Evolutionary conservation across 2,797 vertebrate species (phyloP).

Genomic region (Hyperoplus lanceolatus): DNA sequence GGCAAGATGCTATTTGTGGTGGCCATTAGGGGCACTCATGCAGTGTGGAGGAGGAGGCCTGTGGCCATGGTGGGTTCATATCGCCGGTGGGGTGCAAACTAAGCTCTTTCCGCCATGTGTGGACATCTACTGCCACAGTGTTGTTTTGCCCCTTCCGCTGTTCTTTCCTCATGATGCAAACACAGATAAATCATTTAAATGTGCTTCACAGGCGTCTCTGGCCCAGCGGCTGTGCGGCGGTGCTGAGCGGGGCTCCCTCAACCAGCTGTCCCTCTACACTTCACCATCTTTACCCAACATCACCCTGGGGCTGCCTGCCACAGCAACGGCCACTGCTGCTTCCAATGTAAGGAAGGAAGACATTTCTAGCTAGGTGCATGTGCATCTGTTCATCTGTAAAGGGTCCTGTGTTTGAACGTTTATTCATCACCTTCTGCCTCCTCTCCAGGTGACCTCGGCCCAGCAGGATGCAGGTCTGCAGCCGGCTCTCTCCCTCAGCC

Average conservation of each 20-base stretch:
- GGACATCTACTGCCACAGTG: slow-evolving; percentile 7
- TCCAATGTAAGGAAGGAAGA: slow-evolving; percentile 81
- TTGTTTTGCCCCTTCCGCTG: slow-evolving; percentile 7
- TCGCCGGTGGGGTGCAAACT: slow-evolving; percentile 22
- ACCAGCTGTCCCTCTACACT: slow-evolving; percentile 95
- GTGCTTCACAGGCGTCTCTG: slow-evolving; percentile 81
- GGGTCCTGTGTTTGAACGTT: neutral
- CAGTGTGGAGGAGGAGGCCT: slow-evolving; percentile 65
- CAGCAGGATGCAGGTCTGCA: slow-evolving; percentile 92
- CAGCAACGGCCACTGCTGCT: slow-evolving; percentile 85
- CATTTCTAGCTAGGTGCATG: neutral
- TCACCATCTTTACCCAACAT: slow-evolving; percentile 98
- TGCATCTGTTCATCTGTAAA: slow-evolving; percentile 11
- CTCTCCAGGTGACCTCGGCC: slow-evolving; percentile 87
- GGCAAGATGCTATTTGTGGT: slow-evolving; percentile 63
- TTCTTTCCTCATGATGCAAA: slow-evolving; percentile 25
- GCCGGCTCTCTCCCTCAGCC: slow-evolving; percentile 91
- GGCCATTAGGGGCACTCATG: slow-evolving; percentile 66
- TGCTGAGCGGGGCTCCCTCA: slow-evolving; percentile 88
- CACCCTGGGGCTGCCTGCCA: slow-evolving; percentile 95
- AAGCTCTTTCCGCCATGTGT: slow-evolving; percentile 19
- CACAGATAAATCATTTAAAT: slow-evolving; percentile 61
- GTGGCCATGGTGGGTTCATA: slow-evolving; percentile 36
- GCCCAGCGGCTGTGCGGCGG: slow-evolving; percentile 91
- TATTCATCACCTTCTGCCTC: neutral